Evolutionary conservation across 2,888 invertebrate genomes (phyloP).

Genomic region (Drosophila mimetica): DNA sequence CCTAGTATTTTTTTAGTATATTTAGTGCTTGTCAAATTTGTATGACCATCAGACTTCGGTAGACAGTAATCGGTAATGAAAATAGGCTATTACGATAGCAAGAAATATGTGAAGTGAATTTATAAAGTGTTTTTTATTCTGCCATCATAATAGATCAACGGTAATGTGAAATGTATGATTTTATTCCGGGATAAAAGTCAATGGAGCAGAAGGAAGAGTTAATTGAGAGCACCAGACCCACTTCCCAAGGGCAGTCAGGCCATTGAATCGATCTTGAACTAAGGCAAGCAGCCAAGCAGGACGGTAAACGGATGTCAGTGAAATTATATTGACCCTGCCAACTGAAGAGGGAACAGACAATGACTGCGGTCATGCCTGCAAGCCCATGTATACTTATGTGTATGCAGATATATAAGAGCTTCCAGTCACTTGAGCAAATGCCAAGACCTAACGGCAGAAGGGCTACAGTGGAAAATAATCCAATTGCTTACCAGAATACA

Average conservation of each 20-base stretch:
- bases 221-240: not conserved
- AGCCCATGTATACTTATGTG: not conserved
- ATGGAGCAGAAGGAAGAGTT: constrained; percentile 10
- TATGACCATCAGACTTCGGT: too few relatives aligned
- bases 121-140: too few relatives aligned
- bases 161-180: not conserved
- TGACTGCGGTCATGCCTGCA: not conserved
- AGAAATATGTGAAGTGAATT: too few relatives aligned
- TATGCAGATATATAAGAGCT: not conserved
- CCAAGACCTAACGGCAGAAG: not conserved
- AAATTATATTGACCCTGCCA: constrained; percentile 16
- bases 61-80: too few relatives aligned
- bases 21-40: too few relatives aligned
- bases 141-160: not conserved
- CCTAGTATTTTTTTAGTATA: too few relatives aligned
- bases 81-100: too few relatives aligned
- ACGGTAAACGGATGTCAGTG: constrained; percentile 17
- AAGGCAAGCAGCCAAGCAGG: not conserved
- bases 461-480: not conserved
- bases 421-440: not conserved
- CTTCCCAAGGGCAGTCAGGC: not conserved
- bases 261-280: constrained; percentile 8
- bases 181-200: not conserved
- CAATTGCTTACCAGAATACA: too few relatives aligned
- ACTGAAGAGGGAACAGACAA: not conserved